Base-by-base conservation (phyloP, 2,797 vertebrate genomes). In the Gymnodraco acuticeps region DNA sequence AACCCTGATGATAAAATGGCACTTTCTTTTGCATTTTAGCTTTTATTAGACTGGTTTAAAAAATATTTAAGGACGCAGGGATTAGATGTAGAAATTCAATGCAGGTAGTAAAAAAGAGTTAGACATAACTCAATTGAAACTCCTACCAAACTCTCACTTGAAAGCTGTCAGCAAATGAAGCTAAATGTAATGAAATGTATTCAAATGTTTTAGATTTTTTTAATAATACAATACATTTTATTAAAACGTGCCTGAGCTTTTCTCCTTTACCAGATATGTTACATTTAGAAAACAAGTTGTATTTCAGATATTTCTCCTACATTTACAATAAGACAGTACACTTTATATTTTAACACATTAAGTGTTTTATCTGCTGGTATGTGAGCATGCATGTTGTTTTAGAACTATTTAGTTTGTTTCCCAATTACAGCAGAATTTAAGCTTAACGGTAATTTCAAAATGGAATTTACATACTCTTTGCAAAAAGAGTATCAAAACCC, bases 91-190 rank as follows among this genome's bases (percentile, higher is more conserved):
- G 33, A 38, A 38, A 38, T 38, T 1, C 33, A 38, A 38, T 38
- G 33, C 33, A 38, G 33, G 7, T 38, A 27, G 27, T 38, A 38
- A 38, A 38, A 38, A 38, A 38, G 33, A 38, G 33, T 61, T 27
- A 63, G 12, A 56, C 31, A 66, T 5, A 15, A 16, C 14, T 58
- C 6, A 4, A 5, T 78, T 78, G 38, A 31, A 70, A 33, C 10
- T 41, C 48, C 15, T 58, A 1, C 56, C 38, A 67, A 60, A 58
- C 15, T 11, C 63, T 17, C 7, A n/a, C 16, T 20, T 63, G 33
- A 5, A 5, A 52, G n/a, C 19, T 50, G 5, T 42, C 20, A n/a
- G 33, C 19, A 60, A 56, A 27, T 27, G 23, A 47, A 17, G 55
- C 38, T 10, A 1, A 15, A 23, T 27, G 27, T 27, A 27, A 27